Evolutionary conservation across 2,888 invertebrate species (phyloP).

Genomic region (Pogonocherus hispidulus): DNA sequence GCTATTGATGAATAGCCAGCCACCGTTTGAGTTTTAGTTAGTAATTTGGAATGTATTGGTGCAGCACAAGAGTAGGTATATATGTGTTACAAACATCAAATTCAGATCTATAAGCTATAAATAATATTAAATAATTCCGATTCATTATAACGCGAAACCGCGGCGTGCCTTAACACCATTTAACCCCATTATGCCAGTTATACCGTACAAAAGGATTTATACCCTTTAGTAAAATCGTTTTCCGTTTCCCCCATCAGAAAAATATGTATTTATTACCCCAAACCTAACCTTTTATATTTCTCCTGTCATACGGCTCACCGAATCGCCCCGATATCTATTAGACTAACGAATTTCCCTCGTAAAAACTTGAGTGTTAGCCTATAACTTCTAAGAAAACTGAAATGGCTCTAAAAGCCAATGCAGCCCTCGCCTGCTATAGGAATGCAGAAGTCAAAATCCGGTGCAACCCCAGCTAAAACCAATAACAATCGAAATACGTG

Average conservation of each 20-base stretch:
- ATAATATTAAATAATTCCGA: no score
- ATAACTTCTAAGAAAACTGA: conserved; percentile 18
- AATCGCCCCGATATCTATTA: conserved; percentile 34
- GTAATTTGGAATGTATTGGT: no score
- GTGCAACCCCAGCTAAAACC: conserved; percentile 53
- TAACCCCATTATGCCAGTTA: background rate
- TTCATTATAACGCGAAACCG: no score
- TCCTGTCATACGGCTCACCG: conserved; percentile 23
- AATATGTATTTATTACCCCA: conserved; percentile 22
- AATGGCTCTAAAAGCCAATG: conserved; percentile 25
- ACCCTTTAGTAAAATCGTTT: background rate
- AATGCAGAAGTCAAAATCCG: conserved; percentile 57
- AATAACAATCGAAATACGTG: conserved; percentile 62
- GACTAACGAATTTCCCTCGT: conserved; percentile 46
- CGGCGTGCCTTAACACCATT: no score
- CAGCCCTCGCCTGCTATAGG: conserved; percentile 23
- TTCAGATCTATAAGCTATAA: no score
- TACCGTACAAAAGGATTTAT: background rate
- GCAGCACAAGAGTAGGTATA: no score
- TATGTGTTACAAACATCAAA: no score
- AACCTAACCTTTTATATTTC: conserved; percentile 31
- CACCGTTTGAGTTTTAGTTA: no score
- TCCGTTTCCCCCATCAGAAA: background rate
- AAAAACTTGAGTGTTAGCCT: conserved; percentile 41
- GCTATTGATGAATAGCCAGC: no score